Evolutionary conservation across 2,888 invertebrate species (phyloP).

Genomic region (Caenorhabditis afra): DNA sequence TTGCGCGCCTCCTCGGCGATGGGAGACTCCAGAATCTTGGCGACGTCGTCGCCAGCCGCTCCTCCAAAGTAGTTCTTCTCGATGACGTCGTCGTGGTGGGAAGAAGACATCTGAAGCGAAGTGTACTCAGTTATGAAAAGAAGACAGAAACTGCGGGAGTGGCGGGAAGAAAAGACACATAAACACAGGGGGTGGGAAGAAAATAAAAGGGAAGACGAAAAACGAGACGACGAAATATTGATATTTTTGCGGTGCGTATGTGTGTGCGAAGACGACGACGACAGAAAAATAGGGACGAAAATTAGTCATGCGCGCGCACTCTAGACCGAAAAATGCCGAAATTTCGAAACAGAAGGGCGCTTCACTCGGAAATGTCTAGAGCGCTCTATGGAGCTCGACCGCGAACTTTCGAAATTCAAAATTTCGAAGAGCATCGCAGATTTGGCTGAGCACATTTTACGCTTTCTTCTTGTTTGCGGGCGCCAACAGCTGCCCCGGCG

Average conservation of each 20-base stretch:
- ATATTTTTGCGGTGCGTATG: slow-evolving; percentile 16
- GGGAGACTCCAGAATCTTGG: slow-evolving; percentile 57
- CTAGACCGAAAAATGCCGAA: too few relatives aligned
- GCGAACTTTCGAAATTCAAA: neutral
- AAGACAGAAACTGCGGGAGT: slow-evolving; percentile 18
- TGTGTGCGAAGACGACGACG: too few relatives aligned
- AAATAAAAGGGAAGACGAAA: slow-evolving; percentile 12
- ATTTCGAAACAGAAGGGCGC: too few relatives aligned
- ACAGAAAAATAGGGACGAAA: too few relatives aligned
- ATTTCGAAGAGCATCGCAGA: neutral
- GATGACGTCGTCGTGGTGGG: slow-evolving; percentile 59
- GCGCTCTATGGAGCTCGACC: neutral
- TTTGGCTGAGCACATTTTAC: slow-evolving; percentile 5
- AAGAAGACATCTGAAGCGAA: slow-evolving; percentile 57
- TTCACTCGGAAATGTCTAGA: too few relatives aligned
- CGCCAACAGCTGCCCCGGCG: slow-evolving; percentile 43
- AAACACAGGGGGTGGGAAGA: slow-evolving; percentile 38
- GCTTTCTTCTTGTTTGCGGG: slow-evolving; percentile 6
- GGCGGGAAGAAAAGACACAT: slow-evolving; percentile 38
- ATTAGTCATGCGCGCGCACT: too few relatives aligned
- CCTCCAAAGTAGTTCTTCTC: slow-evolving; percentile 59
- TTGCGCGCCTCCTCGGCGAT: slow-evolving; percentile 57
- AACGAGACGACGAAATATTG: slow-evolving; percentile 26
- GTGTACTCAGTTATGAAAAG: slow-evolving; percentile 4
- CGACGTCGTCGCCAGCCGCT: slow-evolving; percentile 19